These are phyloP conservation scores for Girardinus metallicus DNA, from an alignment of 2,797 vertebrate genomes.

Conservation along the genomic window DNA sequence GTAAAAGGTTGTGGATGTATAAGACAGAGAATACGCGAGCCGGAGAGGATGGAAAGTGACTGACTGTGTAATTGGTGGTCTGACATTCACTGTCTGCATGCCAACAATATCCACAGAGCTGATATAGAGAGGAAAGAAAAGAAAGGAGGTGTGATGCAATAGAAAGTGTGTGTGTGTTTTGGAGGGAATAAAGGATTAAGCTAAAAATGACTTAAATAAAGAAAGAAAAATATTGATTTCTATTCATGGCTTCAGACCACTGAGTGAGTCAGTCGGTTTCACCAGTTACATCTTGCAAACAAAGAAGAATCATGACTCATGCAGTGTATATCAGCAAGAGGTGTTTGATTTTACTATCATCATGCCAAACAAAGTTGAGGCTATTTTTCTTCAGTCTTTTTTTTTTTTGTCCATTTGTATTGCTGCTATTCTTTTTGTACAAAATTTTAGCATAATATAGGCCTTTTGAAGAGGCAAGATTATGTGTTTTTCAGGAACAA, in stretches of 20 bases:
- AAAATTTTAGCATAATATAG: not conserved
- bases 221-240: slow-evolving; percentile 2
- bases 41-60: slow-evolving; percentile 55
- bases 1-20: slow-evolving; percentile 21
- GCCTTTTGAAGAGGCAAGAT: not conserved
- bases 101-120: slow-evolving; percentile 52
- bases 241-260: not conserved
- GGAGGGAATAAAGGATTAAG: not conserved
- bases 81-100: slow-evolving; percentile 67
- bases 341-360: slow-evolving; percentile 11
- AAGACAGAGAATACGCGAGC: slow-evolving; percentile 30
- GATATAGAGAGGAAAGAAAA: slow-evolving; percentile 22
- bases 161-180: slow-evolving; percentile 4
- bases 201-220: not conserved
- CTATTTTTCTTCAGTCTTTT: slow-evolving; percentile 6
- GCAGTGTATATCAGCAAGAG: not conserved
- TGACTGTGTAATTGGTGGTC: slow-evolving; percentile 68
- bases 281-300: not conserved
- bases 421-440: not conserved
- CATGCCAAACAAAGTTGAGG: not conserved
- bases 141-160: not conserved
- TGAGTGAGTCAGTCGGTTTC: not conserved
- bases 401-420: not conserved
- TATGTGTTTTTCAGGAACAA: no score
- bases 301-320: slow-evolving; percentile 12